Conservation (phyloP, 2,113 vertebrate genomes). For the Pelecanus crispus region DNA sequence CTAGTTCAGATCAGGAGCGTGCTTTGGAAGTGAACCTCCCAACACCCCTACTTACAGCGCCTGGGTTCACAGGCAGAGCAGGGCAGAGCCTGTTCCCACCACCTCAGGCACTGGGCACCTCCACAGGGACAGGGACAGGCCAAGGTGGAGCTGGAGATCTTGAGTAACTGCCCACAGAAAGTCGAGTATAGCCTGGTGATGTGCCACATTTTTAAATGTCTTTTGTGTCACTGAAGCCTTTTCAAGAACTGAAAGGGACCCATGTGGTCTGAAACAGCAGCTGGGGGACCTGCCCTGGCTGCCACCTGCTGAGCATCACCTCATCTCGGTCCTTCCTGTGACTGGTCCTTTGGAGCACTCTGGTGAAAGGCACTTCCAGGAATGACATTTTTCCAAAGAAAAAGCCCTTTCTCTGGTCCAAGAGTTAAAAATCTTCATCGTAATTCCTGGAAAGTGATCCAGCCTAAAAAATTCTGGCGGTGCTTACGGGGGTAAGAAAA, state of each 20-base stretch:
- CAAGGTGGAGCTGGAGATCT: not conserved
- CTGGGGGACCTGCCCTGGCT: not conserved
- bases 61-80: not conserved
- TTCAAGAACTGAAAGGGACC: not conserved
- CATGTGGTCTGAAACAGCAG: rapidly evolving
- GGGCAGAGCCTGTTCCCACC: not conserved
- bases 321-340: not conserved
- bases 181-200: rapidly evolving
- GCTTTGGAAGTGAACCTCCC: not conserved
- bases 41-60: not conserved
- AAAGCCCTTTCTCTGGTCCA: not conserved
- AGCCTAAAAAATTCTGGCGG: not conserved
- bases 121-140: not conserved
- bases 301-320: not conserved
- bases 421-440: not conserved
- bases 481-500: not conserved
- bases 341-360: not conserved
- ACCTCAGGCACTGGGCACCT: not conserved
- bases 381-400: not conserved
- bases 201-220: not conserved
- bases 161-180: not conserved
- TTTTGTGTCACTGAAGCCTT: not conserved
- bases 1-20: not conserved
- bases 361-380: not conserved
- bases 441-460: not conserved